Percentiles rank a stretch among this genome's conserved stretches.
Conservation (phyloP, 2,113 vertebrate species). For the Ornithorhynchus anatinus region DNA sequence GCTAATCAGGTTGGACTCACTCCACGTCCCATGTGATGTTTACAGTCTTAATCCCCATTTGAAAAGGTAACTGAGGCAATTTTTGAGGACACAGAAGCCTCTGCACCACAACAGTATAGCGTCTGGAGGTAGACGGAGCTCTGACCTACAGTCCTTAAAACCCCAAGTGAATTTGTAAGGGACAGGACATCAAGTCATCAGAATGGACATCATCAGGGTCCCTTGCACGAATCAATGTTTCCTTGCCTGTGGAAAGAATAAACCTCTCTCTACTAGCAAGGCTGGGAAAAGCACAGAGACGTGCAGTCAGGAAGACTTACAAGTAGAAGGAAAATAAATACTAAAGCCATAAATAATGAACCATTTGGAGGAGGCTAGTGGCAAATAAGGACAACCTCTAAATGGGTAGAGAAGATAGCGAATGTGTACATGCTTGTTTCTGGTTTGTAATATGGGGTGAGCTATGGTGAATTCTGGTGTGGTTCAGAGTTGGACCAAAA, state of each 20-base stretch:
- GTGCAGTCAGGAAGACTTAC: background rate
- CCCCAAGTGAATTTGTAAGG: constrained; percentile 6
- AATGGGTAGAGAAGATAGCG: constrained; percentile 8
- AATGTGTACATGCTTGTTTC: background rate
- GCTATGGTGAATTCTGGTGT: background rate
- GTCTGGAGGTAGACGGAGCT: background rate
- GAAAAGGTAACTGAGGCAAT: too few relatives aligned
- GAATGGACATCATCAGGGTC: constrained; percentile 10
- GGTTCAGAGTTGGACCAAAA: background rate
- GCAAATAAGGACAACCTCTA: constrained; percentile 16
- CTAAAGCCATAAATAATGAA: background rate
- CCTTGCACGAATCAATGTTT: background rate
- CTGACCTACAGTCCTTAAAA: background rate
- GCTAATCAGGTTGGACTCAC: too few relatives aligned
- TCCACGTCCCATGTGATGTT: too few relatives aligned
- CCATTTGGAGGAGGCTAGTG: background rate
- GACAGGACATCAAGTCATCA: background rate
- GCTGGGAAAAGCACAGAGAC: constrained; percentile 12
- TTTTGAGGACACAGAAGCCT: too few relatives aligned
- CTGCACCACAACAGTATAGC: too few relatives aligned
- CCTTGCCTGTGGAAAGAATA: constrained; percentile 12
- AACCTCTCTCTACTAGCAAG: background rate
- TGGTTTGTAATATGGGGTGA: background rate
- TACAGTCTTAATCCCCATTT: too few relatives aligned
- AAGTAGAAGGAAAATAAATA: constrained; percentile 6